Base-by-base conservation (phyloP, 92 coral and sea anemone species). In the Parazoanthus atlanticus region DNA sequence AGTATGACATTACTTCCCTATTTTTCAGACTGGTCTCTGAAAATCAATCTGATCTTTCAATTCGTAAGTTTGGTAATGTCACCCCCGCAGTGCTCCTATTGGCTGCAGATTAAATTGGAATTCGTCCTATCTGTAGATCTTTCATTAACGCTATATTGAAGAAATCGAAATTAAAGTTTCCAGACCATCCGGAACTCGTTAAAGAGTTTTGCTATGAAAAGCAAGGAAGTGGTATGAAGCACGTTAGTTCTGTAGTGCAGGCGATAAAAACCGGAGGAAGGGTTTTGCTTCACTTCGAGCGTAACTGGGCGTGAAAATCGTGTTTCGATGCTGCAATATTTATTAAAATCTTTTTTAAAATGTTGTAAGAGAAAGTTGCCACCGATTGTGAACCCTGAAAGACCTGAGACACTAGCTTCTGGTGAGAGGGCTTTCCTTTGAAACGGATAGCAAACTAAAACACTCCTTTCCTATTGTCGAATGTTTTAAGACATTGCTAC, bases 101-200 rank as follows among this genome's bases (percentile, higher is more conserved):
- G 79, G 79, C 2, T 36, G 30, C 17, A 6, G 26, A 61, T 19
- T 75, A 75, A 75, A 75, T 75, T 19, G 10, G 15, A 19, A 23
- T 36, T 19, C 52, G 52, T 19, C 15, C 36, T 75, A 75, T 75
- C 52, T 75, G 49, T 7, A 36, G 79, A 33, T 75, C 52, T 19
- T 36, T 75, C 43, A 75, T 36, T 74, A 74, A 74, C 41, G 38
- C 41, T 32, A 30, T 52, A 52, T 19, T 25, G 25, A 38, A 34
- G 46, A 32, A 46, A 74, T 74, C 23, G 47, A 74, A 74, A 74
- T 74, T 74, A 74, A 74, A 33, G 12, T 74, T 74, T 32, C 41
- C 78, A 74, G 36, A 30, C 43, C n/a, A 38, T 34, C 49, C 49
- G 79, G 52, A 75, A 75, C 79, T 36, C 2, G 28, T 61, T 61